phyloP scores from a whole-genome alignment of 2,888 invertebrate species.

The Oxystoma pomonae region DNA sequence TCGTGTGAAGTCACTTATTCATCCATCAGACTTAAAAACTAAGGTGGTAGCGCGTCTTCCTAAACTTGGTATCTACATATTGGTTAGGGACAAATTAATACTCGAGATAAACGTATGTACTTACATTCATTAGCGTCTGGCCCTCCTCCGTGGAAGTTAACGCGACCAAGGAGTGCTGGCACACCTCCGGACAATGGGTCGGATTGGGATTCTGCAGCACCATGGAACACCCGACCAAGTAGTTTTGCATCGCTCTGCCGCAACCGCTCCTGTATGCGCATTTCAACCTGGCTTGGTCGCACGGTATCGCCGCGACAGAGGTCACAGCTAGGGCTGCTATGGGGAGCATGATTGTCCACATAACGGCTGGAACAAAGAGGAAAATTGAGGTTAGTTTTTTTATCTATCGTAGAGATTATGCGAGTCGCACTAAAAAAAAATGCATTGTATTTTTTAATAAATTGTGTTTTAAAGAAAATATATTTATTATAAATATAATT shows the following conservation, averaged over 20 bases:
- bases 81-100: too few species aligned
- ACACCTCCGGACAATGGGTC: constrained; percentile 63
- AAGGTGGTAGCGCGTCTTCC: too few species aligned
- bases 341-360: constrained; percentile 46
- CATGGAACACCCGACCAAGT: constrained; percentile 67
- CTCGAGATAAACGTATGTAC: too few species aligned
- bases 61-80: too few species aligned
- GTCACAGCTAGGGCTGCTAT: constrained; percentile 41
- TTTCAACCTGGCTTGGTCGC: constrained; percentile 65
- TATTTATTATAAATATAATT: too few species aligned
- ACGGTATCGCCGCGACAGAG: constrained; percentile 44
- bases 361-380: constrained; percentile 37
- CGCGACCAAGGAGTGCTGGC: constrained; percentile 74
- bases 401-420: too few species aligned
- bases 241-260: constrained; percentile 71
- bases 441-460: too few species aligned
- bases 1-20: too few species aligned
- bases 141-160: constrained; percentile 77
- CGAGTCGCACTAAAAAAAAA: too few species aligned
- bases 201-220: constrained; percentile 55
- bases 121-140: constrained; percentile 70
- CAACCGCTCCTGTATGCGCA: constrained; percentile 76
- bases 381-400: background rate
- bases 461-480: too few species aligned
- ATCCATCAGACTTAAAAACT: too few species aligned